phyloP scores from a whole-genome alignment of 2,888 invertebrate genomes.

The Meiosimyza platycephala region DNA sequence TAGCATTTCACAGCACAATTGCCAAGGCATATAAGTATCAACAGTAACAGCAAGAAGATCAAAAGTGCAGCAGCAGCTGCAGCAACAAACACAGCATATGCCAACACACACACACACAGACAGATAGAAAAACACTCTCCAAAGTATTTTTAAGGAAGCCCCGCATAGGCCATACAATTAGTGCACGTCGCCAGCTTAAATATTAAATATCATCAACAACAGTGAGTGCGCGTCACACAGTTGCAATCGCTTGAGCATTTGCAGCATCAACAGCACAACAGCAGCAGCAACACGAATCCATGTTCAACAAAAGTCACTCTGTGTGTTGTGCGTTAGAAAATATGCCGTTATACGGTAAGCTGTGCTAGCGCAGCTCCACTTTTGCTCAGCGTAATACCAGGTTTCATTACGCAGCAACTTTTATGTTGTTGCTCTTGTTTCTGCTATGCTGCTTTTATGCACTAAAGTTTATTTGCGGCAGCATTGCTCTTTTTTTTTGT shows the following conservation, averaged over 20 bases:
- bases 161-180: conserved; percentile 8
- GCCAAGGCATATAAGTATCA: too few relatives aligned
- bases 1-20: not conserved
- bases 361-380: not conserved
- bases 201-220: conserved; percentile 22
- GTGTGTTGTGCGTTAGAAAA: conserved; percentile 8
- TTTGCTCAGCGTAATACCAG: conserved; percentile 17
- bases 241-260: not conserved
- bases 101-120: not conserved
- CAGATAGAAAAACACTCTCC: not conserved
- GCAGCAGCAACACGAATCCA: conserved; percentile 4
- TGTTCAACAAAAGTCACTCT: not conserved
- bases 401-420: conserved; percentile 24
- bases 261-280: not conserved
- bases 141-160: not conserved
- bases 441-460: not conserved
- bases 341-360: conserved; percentile 1
- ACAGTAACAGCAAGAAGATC: not conserved
- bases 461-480: not conserved
- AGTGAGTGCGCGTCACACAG: too few relatives aligned
- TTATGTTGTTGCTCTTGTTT: not conserved
- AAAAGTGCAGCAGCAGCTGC: not conserved
- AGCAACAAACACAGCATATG: not conserved
- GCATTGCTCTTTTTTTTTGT: too few relatives aligned
- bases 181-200: conserved; percentile 22